Evolutionary conservation across 2,888 invertebrate genomes (phyloP).

Genomic region (Cryptus viduatorius): DNA sequence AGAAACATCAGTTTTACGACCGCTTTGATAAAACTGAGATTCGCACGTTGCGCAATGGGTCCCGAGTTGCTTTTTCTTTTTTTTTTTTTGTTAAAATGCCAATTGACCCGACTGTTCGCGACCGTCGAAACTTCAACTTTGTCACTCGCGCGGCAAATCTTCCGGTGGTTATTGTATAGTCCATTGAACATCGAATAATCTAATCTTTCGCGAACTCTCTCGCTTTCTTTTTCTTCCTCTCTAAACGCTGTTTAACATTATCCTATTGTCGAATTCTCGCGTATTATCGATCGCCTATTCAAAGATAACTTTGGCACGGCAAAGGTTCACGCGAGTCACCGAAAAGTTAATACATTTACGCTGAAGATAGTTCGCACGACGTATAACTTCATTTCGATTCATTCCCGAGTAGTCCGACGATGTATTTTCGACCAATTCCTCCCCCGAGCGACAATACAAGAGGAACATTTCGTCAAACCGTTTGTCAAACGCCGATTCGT

Average conservation of each 20-base stretch:
- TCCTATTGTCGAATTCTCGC: slow-evolving; percentile 25
- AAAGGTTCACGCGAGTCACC: slow-evolving; percentile 28
- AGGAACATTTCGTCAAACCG: slow-evolving; percentile 11
- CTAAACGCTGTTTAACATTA: slow-evolving; percentile 1
- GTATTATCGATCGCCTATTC: slow-evolving; percentile 31
- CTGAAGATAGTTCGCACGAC: slow-evolving; percentile 27
- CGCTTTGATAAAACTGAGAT: slow-evolving; percentile 78
- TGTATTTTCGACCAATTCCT: not conserved
- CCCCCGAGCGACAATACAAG: slow-evolving; percentile 33
- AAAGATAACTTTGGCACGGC: slow-evolving; percentile 6
- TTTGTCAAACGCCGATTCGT: slow-evolving; percentile 8
- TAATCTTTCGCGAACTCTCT: slow-evolving; percentile 11
- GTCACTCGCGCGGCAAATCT: not conserved
- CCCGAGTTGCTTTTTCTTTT: not conserved
- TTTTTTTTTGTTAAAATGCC: not conserved
- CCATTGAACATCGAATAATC: slow-evolving; percentile 33
- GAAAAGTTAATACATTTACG: slow-evolving; percentile 25
- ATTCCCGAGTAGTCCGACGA: slow-evolving; percentile 8
- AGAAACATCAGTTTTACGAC: slow-evolving; percentile 76
- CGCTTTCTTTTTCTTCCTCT: not conserved
- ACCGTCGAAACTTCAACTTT: slow-evolving; percentile 21
- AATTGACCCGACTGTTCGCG: slow-evolving; percentile 21
- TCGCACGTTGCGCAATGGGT: slow-evolving; percentile 55
- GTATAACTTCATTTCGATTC: not conserved
- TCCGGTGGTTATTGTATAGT: slow-evolving; percentile 14